Evolutionary conservation across 2,797 vertebrate genomes (phyloP), one percentile per base, ranked within the genome.

Genomic region (Taenioides sp.): DNA sequence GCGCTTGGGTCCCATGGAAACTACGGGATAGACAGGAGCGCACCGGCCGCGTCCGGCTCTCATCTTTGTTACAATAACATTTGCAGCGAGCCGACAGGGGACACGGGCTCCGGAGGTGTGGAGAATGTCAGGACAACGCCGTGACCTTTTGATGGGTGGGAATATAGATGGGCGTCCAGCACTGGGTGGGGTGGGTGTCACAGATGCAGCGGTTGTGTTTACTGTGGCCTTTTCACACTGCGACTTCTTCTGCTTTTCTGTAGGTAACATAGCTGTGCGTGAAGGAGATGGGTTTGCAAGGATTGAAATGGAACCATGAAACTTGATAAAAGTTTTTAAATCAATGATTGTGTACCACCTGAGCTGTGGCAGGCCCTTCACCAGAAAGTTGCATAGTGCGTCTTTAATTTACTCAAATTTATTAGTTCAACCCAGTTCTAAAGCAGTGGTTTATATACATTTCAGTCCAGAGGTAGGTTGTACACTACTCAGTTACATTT

Each of bases 61-160:
- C 90, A 58, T 83, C 85, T 86, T 80, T 49, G 65, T 78, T 87
- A 82, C 70, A 87, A 88, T 84, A 89, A 84, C 88, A 84, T 85
- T 88, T 82, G 58, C 63, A 55, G 58, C 10, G 0, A 68, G 73
- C 58, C 50, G 47, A 65, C 4, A 7, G 72, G 68, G 70, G n/a
- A 52, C 75, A 67, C 27, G 69, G 75, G 77, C 80, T 84, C 81
- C 82, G 71, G 80, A 87, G 84, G 88, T 80, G 86, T 64, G 20
- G 84, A 88, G 85, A 89, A 91, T 91, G 86, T 89, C 89, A 89
- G 87, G 85, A 84, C 87, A 82, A 78, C 34, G 49, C 73, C 82
- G 60, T 91, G 88, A 91, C 91, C 89, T 92, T 92, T 89, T 84
- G 87, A 91, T 87, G 43, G 55, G 61, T 22, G 76, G 73, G 84